Conservation (phyloP, 2,888 invertebrate species). For the Drosophila melanosoma region DNA sequence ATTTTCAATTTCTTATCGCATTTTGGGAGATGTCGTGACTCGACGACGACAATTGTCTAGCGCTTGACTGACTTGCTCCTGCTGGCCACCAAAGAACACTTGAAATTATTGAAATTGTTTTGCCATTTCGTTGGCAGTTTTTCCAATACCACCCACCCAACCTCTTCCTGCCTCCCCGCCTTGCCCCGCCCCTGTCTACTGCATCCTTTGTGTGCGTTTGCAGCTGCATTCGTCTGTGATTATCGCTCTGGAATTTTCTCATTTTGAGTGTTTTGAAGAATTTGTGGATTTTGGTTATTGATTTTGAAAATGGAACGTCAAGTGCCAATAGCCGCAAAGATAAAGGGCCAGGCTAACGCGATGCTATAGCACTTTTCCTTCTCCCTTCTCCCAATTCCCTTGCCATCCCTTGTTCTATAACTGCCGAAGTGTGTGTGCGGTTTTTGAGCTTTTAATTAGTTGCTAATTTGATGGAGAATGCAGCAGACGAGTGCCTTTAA, state of each 20-base stretch:
- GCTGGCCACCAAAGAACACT: constrained; percentile 76
- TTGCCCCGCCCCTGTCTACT: constrained; percentile 5
- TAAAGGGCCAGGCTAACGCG: neutral
- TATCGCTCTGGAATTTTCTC: constrained; percentile 78
- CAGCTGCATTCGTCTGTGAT: constrained; percentile 65
- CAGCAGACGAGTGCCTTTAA: constrained; percentile 52
- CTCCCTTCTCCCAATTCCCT: neutral
- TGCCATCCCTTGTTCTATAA: neutral
- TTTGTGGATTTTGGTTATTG: constrained; percentile 81
- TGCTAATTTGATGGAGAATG: constrained; percentile 68
- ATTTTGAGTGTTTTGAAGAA: constrained; percentile 78
- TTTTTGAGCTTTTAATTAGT: constrained; percentile 76
- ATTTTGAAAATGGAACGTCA: constrained; percentile 66
- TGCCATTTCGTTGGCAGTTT: constrained; percentile 63
- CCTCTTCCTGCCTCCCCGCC: neutral
- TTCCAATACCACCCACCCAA: no score
- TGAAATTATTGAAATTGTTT: constrained; percentile 81
- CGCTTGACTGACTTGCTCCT: constrained; percentile 48
- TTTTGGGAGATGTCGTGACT: constrained; percentile 55
- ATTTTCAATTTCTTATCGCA: constrained; percentile 74
- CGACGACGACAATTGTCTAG: constrained; percentile 66
- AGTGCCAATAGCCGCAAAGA: constrained; percentile 44
- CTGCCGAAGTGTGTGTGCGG: constrained; percentile 41
- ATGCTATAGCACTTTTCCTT: constrained; percentile 7
- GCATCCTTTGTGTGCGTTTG: constrained; percentile 44